Evolutionary conservation across 2,113 vertebrate genomes (phyloP), one percentile per base, ranked within the genome.

Genomic region (Sporophila hypoxantha): DNA sequence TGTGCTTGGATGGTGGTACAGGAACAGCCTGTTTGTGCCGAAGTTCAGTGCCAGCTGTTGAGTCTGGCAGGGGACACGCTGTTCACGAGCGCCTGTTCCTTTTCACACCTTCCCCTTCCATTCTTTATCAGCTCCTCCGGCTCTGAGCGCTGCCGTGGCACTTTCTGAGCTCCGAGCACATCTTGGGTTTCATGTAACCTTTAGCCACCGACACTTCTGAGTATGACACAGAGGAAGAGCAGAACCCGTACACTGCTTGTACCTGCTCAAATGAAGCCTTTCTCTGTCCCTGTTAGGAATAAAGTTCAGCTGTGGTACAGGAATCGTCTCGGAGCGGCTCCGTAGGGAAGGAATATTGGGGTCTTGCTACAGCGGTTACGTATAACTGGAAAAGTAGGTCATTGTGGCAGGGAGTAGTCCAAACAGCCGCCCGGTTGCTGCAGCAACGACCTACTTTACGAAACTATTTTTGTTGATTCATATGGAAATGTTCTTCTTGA

Each of bases 371-470:
- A 87, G 3, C 18, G 68, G 91, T 96, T 96, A 91, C 94, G 12
- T 93, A 81, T 92, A 84, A 94, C 82, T 90, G 87, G 80, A 76
- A 96, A 98, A 98, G 89, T 98, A 97, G 98, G 98, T 98, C 98
- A 98, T 94, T 97, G 97, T 97, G 96, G 97, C 95, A 92, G 94
- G 95, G 94, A 95, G 95, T 96, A 90, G 89, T 93, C 95, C 90
- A 96, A 97, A 96, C 97, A 94, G 68, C 91, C 92, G 94, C 89
- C 79, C 64, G 89, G 96, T 97, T 97, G 95, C 97, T 96, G 96
- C 94, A 96, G 97, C 93, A 93, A 93, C 97, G 98, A 98, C 98
- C 98, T 98, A 98, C 96, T 98, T 98, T 95, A 92, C 91, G 94
- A 93, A 96, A 97, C 96, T 95, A 95, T 96, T 97, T 94, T 91